phyloP scores from a whole-genome alignment of 2,888 invertebrate genomes.

The Esperia sulphurella region DNA sequence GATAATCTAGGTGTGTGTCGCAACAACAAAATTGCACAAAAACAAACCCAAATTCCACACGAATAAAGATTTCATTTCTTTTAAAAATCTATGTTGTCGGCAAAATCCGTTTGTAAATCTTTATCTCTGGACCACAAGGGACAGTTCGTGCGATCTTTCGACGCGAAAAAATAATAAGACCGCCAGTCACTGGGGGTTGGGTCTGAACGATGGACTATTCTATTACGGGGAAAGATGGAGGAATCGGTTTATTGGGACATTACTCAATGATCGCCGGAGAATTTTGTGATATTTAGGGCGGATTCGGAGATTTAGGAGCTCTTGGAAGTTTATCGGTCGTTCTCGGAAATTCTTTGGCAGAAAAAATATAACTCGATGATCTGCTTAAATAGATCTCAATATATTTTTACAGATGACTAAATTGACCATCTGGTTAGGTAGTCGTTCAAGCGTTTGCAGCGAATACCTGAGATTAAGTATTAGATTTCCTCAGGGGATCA shows the following conservation, averaged over 20 bases:
- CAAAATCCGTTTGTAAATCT: too few species aligned
- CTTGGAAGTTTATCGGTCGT: background rate
- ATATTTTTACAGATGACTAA: too few species aligned
- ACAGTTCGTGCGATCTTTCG: background rate
- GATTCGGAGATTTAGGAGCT: background rate
- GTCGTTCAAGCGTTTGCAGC: too few species aligned
- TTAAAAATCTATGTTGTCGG: too few species aligned
- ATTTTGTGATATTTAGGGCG: background rate
- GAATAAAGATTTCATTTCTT: background rate
- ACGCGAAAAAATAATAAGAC: background rate
- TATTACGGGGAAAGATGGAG: background rate
- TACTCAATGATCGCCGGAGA: background rate
- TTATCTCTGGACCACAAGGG: background rate
- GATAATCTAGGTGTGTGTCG: too few species aligned
- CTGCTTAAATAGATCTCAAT: too few species aligned
- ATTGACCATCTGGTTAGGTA: too few species aligned
- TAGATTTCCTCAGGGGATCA: too few species aligned
- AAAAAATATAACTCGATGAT: background rate
- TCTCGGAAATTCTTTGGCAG: background rate
- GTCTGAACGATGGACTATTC: background rate
- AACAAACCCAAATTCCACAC: too few species aligned
- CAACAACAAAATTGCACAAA: too few species aligned
- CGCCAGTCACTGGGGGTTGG: background rate
- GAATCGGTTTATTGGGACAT: background rate
- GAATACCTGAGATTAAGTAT: too few species aligned